These are phyloP conservation scores for Stenodera caucasica DNA, from an alignment of 2,888 invertebrate species.

Conservation along the genomic window DNA sequence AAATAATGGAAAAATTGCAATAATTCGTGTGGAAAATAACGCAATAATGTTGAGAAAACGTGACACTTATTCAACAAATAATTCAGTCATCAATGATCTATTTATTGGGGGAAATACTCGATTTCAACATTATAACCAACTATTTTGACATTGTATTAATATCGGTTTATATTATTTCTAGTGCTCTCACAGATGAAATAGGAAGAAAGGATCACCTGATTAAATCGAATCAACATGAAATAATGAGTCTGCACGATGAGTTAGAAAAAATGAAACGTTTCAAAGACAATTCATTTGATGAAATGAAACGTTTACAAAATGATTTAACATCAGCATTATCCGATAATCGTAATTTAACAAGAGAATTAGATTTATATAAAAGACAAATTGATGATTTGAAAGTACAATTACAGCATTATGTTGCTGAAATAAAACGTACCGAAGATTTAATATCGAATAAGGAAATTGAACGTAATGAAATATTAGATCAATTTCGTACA, in stretches of 20 bases:
- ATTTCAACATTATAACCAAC: too few species aligned
- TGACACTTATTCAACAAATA: conserved; percentile 8
- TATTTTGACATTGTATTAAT: too few species aligned
- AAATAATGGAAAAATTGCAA: background rate
- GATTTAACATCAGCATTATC: conserved; percentile 67
- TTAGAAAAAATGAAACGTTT: conserved; percentile 60
- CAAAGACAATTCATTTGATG: conserved; percentile 63
- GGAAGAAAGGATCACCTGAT: conserved; percentile 14
- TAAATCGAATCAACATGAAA: conserved; percentile 57
- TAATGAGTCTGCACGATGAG: conserved; percentile 63
- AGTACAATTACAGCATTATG: conserved; percentile 78
- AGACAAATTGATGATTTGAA: conserved; percentile 75
- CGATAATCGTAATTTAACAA: conserved; percentile 64
- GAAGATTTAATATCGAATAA: conserved; percentile 75
- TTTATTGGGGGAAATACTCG: too few species aligned
- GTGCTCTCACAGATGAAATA: conserved; percentile 16
- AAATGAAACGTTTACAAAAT: conserved; percentile 73
- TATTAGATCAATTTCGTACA: conserved; percentile 78
- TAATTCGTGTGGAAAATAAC: background rate
- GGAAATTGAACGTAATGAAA: conserved; percentile 77
- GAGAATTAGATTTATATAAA: conserved; percentile 69
- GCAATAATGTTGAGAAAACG: background rate
- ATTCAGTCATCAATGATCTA: too few species aligned
- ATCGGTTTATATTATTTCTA: conserved; percentile 8
- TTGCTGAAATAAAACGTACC: conserved; percentile 76